Base-by-base conservation (phyloP, 64 coral and sea anemone genomes). In the Porites lutea region DNA sequence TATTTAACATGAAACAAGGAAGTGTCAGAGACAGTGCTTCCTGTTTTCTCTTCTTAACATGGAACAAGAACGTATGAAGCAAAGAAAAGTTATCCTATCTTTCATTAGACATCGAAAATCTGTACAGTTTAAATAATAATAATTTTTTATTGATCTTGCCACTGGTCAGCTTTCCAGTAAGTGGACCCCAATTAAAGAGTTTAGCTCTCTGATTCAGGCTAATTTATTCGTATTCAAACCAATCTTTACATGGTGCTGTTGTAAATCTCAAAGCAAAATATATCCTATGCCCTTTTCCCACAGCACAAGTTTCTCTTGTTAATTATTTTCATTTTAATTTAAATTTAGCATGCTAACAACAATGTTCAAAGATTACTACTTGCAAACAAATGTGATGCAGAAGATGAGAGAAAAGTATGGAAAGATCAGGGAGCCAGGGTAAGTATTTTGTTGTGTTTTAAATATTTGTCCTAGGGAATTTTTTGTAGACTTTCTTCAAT, bases 361-460 rank as follows among this genome's bases (percentile, higher is more conserved):
- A 93, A 99, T 91, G 97, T 99, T 68, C 94, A 99, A 72, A 96
- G 84, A 54, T 83, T 99, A 53, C 72, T 99, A 48, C 63, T 99
- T 59, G 97, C 88, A 65, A 99, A 99, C 89, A 99, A 99, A 89
- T 91, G 97, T 74, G 97, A 99, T 92, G 89, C 89, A 22, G 91
- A 90, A 95, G 93, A 94, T 79, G 75, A 96, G 78, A 99, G 97
- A 91, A 91, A 67, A 89, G 97, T 99, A 6, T 82, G 89, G 72
- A 96, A 89, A 74, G 91, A 94, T 47, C 78, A 90, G 59, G 97
- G 94, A 65, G 53, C 92, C 11, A 96, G 90, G 91, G 97, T 98
- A 63, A 44, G 79, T 92, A 19, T 48, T 11, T 19, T 13, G 10
- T 43, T 6, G 20, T 53, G 45, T 6, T 18, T 19, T 69, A 37